phyloP scores from a whole-genome alignment of 2,888 invertebrate genomes.

The Eurois occulta region DNA sequence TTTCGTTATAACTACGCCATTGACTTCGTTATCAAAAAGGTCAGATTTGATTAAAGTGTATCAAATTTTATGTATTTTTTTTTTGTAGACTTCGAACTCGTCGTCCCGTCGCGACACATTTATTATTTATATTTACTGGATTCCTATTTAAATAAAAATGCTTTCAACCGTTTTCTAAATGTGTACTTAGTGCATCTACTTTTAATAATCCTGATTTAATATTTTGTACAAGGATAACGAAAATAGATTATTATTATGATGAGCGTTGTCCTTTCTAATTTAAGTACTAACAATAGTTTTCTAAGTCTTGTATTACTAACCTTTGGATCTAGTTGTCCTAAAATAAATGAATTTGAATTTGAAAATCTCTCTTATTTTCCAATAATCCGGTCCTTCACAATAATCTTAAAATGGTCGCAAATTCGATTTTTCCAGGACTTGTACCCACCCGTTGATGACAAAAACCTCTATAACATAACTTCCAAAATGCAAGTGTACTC shows the following conservation, averaged over 20 bases:
- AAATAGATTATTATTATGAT: too few species aligned
- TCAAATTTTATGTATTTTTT: constrained; percentile 27
- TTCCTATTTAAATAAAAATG: not conserved
- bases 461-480: too few species aligned
- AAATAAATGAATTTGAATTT: too few species aligned
- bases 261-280: too few species aligned
- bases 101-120: not conserved
- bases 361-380: too few species aligned
- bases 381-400: not conserved
- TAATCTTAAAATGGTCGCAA: not conserved
- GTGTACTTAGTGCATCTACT: not conserved
- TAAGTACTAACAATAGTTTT: too few species aligned
- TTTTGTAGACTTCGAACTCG: not conserved
- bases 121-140: not conserved
- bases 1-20: constrained; percentile 3
- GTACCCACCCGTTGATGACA: too few species aligned
- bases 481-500: too few species aligned
- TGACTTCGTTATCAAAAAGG: constrained; percentile 27
- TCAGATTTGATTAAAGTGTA: constrained; percentile 28
- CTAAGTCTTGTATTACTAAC: too few species aligned
- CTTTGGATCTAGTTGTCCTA: too few species aligned
- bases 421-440: too few species aligned
- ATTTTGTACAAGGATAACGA: not conserved
- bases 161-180: not conserved
- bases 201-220: not conserved